Conservation (phyloP, 2,797 vertebrate genomes). For the Chaetophractus vellerosus region DNA sequence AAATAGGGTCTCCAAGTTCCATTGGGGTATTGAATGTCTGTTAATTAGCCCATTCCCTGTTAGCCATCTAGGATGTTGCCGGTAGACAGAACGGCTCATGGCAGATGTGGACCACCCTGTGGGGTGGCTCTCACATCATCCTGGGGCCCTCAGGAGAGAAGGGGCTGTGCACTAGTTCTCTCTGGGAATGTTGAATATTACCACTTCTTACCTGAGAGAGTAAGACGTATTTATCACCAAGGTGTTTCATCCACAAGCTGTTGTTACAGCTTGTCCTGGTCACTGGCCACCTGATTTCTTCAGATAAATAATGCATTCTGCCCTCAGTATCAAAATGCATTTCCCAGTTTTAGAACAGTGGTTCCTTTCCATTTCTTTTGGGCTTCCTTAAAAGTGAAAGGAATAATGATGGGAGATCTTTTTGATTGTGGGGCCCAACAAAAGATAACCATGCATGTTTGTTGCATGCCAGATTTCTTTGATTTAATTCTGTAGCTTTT, state of each 20-base stretch:
- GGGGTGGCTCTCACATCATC: neutral
- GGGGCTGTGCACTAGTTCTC: neutral
- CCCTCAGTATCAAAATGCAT: slow-evolving; percentile 1
- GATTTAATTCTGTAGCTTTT: slow-evolving; percentile 50
- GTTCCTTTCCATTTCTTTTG: slow-evolving; percentile 60
- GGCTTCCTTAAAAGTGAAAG: slow-evolving; percentile 59
- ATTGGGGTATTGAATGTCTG: neutral
- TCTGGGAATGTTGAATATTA: neutral
- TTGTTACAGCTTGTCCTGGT: slow-evolving; percentile 12
- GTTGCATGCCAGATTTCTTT: slow-evolving; percentile 51
- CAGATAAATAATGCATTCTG: neutral
- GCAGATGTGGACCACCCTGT: neutral
- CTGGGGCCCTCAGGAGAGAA: neutral
- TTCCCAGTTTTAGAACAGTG: slow-evolving; percentile 51
- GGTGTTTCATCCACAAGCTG: slow-evolving; percentile 66
- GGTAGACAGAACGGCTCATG: neutral
- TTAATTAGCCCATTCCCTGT: slow-evolving; percentile 33
- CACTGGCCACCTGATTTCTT: slow-evolving; percentile 52
- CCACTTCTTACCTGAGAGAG: neutral
- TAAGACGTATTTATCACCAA: neutral
- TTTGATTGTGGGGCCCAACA: neutral
- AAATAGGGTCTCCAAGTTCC: slow-evolving; percentile 27
- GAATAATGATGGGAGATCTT: neutral
- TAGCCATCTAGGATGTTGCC: neutral
- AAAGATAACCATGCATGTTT: slow-evolving; percentile 54